Percentiles rank a stretch among this genome's conserved stretches.
Conservation (phyloP, 2,888 invertebrate species). For the Pseudoips prasinana region DNA sequence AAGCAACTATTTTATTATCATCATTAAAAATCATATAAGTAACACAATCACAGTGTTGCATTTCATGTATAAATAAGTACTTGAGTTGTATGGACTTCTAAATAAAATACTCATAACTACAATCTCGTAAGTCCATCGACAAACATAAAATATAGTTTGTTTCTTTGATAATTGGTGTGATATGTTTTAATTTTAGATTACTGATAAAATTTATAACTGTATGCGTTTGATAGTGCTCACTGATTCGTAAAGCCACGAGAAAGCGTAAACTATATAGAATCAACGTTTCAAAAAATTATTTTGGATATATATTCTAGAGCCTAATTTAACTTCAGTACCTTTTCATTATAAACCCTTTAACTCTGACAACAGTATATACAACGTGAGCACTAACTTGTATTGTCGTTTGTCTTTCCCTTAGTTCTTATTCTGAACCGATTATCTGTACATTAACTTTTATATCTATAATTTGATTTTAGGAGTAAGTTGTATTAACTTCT, state of each 20-base stretch:
- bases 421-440: constrained; percentile 41
- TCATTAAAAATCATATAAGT: no score
- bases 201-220: no score
- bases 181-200: no score
- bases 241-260: constrained; percentile 14
- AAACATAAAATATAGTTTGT: no score
- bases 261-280: constrained; percentile 23
- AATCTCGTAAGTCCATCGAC: no score
- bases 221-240: constrained; percentile 29
- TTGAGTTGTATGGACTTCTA: no score
- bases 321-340: constrained; percentile 47
- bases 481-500: no score
- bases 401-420: constrained; percentile 63
- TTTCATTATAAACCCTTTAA: constrained; percentile 42
- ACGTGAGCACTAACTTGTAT: constrained; percentile 67
- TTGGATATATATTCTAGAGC: constrained; percentile 17
- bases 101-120: no score
- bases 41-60: no score
- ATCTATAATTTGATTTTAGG: constrained; percentile 15
- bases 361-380: constrained; percentile 63
- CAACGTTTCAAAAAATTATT: constrained; percentile 14
- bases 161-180: no score
- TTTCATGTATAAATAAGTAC: no score
- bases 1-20: no score
- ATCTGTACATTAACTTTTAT: constrained; percentile 41